Percentiles rank a stretch among this genome's conserved stretches.
These are phyloP conservation scores for Antedon mediterranea DNA, from an alignment of 53 echinoderm and acorn worm species.

Conservation along the genomic window DNA sequence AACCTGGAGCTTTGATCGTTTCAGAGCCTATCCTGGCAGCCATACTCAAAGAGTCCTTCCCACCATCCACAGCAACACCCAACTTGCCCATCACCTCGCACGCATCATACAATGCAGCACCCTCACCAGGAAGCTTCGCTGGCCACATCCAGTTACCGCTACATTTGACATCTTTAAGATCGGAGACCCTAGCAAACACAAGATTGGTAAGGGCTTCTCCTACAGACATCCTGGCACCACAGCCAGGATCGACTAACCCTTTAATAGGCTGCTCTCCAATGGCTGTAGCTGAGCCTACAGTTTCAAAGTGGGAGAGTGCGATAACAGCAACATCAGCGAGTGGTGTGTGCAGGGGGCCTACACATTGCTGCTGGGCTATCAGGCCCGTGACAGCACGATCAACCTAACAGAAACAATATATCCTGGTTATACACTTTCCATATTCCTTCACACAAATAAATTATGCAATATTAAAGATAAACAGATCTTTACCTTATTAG, in stretches of 20 bases:
- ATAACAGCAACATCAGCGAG: constrained; percentile 95
- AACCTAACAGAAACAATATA: constrained; percentile 26
- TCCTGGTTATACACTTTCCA: too few relatives aligned
- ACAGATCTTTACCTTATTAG: constrained; percentile 55
- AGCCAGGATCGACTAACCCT: constrained; percentile 57
- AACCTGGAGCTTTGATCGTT: constrained; percentile 93
- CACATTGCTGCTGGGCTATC: constrained; percentile 94
- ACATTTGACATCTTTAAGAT: constrained; percentile 86
- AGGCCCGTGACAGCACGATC: constrained; percentile 90
- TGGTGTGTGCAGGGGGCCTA: constrained; percentile 93
- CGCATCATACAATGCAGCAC: constrained; percentile 85
- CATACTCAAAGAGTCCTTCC: constrained; percentile 94
- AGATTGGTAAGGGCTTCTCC: constrained; percentile 86
- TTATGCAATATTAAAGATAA: too few relatives aligned
- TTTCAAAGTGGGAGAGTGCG: constrained; percentile 77
- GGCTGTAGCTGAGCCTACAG: constrained; percentile 82
- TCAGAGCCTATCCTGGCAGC: constrained; percentile 74
- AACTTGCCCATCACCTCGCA: constrained; percentile 75
- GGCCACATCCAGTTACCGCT: constrained; percentile 99
- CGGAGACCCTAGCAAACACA: constrained; percentile 78
- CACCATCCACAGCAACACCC: constrained; percentile 83
- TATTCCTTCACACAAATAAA: too few relatives aligned
- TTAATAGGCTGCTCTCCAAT: constrained; percentile 97
- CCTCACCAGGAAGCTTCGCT: constrained; percentile 90
- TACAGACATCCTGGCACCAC: constrained; percentile 89